phyloP scores from a whole-genome alignment of 2,888 invertebrate species.

The Liopterus haemorrhoidalis region DNA sequence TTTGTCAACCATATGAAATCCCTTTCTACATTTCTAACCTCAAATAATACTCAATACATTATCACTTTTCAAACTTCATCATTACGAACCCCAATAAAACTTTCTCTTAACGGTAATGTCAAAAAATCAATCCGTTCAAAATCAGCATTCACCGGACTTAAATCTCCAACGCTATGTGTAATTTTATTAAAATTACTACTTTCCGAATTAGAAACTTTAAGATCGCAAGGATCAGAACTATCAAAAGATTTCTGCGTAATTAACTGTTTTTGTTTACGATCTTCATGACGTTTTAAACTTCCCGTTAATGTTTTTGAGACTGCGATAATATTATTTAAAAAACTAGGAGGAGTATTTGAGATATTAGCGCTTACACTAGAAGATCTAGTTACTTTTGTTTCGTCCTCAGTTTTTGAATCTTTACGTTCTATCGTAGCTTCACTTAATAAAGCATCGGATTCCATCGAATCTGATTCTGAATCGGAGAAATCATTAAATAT shows the following conservation, averaged over 20 bases:
- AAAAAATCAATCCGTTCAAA: conserved; percentile 18
- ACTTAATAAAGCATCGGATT: conserved; percentile 15
- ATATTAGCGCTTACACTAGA: conserved; percentile 6
- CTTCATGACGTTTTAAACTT: conserved; percentile 14
- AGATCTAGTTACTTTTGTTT: conserved; percentile 3
- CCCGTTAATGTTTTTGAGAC: conserved; percentile 16
- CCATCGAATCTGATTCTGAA: conserved; percentile 19
- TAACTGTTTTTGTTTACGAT: conserved; percentile 14
- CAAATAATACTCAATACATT: conserved; percentile 15
- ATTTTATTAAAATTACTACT: conserved; percentile 22
- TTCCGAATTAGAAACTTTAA: conserved; percentile 4
- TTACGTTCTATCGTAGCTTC: conserved; percentile 4
- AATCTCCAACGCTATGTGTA: conserved; percentile 20
- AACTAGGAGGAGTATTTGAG: conserved; percentile 14
- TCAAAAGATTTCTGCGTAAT: conserved; percentile 21
- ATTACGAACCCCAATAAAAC: conserved; percentile 21
- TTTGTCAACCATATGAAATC: no score
- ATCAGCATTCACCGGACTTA: conserved; percentile 16
- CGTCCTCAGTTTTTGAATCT: conserved; percentile 12
- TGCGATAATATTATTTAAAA: conserved; percentile 19
- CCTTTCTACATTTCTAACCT: conserved; percentile 3
- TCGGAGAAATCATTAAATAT: conserved; percentile 17
- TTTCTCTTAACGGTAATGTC: conserved; percentile 18
- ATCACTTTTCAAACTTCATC: conserved; percentile 13
- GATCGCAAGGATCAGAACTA: conserved; percentile 14